Evolutionary conservation across 2,113 vertebrate species (phyloP).

Genomic region (Platichthys flesus): DNA sequence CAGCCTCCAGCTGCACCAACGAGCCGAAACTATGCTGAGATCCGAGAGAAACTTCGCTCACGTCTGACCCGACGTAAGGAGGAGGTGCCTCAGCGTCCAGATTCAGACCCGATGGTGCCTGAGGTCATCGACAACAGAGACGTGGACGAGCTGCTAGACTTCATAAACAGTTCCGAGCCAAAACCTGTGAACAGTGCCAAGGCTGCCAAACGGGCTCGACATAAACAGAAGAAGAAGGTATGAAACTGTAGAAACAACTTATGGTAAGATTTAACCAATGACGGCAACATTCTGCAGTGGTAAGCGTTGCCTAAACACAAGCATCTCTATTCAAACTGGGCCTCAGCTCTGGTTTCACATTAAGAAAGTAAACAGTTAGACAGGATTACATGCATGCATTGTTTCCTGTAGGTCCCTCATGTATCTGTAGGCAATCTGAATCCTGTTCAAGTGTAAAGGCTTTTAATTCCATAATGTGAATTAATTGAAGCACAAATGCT

Average conservation of each 20-base stretch:
- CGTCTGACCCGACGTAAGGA: slow-evolving; percentile 97
- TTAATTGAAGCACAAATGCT: too few species aligned
- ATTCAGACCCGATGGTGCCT: slow-evolving; percentile 86
- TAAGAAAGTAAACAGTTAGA: not conserved
- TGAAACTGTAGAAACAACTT: slow-evolving; percentile 10
- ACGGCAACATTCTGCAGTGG: not conserved
- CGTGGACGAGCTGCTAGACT: slow-evolving; percentile 95
- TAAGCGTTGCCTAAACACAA: not conserved
- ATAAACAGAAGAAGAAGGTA: slow-evolving; percentile 99
- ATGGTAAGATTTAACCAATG: not conserved
- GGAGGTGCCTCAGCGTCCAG: slow-evolving; percentile 91
- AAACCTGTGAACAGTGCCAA: slow-evolving; percentile 97
- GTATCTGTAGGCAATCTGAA: not conserved
- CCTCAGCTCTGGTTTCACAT: not conserved
- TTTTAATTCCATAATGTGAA: too few species aligned
- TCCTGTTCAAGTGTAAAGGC: too few species aligned
- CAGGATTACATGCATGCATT: not conserved
- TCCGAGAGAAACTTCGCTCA: slow-evolving; percentile 95
- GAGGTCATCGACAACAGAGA: slow-evolving; percentile 90
- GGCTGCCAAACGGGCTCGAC: slow-evolving; percentile 95
- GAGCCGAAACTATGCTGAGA: slow-evolving; percentile 97
- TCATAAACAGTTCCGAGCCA: slow-evolving; percentile 97
- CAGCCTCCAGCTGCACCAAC: slow-evolving; percentile 97
- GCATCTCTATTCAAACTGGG: too few species aligned
- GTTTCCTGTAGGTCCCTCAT: not conserved